A percentile compares a stretch with the other conserved stretches of the same genome.
Evolutionary conservation across 2,113 vertebrate species (phyloP).

Genomic region (Gopherus flavomarginatus): DNA sequence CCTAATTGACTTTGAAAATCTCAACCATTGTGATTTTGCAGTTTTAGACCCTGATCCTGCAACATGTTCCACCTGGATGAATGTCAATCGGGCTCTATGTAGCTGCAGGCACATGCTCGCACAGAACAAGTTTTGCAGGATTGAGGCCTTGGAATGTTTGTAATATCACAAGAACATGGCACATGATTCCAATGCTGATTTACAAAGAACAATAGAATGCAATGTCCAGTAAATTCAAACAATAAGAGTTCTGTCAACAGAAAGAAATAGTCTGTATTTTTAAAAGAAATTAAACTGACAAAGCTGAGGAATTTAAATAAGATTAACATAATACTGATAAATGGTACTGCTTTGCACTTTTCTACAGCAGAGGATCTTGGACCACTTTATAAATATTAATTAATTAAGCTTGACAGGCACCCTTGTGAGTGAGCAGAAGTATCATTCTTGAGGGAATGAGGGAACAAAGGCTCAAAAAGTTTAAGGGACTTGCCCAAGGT

Average conservation of each 20-base stretch:
- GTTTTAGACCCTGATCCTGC: neutral
- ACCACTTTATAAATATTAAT: slow-evolving; percentile 59
- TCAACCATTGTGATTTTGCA: neutral
- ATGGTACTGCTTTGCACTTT: slow-evolving; percentile 10
- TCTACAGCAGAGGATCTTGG: slow-evolving; percentile 36
- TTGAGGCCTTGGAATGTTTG: slow-evolving; percentile 14
- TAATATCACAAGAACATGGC: slow-evolving; percentile 6
- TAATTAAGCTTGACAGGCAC: slow-evolving; percentile 67
- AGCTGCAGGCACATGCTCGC: neutral
- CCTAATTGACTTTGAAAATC: neutral
- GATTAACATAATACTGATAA: slow-evolving; percentile 58
- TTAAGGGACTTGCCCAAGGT: slow-evolving; percentile 36
- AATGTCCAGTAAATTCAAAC: slow-evolving; percentile 37
- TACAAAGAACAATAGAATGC: slow-evolving; percentile 8
- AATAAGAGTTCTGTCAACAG: slow-evolving; percentile 21
- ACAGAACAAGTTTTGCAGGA: slow-evolving; percentile 4
- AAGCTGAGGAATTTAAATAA: slow-evolving; percentile 55
- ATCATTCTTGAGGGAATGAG: slow-evolving; percentile 7
- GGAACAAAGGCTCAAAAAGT: slow-evolving; percentile 41
- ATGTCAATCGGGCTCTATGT: neutral
- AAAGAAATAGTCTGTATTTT: slow-evolving; percentile 47
- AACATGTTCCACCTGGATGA: neutral
- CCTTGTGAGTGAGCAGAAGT: slow-evolving; percentile 52
- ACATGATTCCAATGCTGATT: neutral
- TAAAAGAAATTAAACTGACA: slow-evolving; percentile 45